Evolutionary conservation across 2,797 vertebrate genomes (phyloP).

Genomic region (Protosalanx chinensis): DNA sequence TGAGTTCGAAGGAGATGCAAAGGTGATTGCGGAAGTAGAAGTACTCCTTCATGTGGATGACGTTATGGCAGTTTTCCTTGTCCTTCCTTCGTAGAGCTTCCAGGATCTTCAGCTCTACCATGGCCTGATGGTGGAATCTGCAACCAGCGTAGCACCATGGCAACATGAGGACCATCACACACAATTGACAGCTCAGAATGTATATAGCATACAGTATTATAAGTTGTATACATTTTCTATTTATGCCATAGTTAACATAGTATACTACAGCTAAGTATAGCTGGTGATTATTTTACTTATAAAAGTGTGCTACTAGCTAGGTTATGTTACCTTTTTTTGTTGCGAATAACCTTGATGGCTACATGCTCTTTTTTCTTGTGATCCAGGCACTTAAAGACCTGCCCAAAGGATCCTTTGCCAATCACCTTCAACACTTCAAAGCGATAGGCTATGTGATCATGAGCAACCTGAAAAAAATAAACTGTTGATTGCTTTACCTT

Average conservation of each 20-base stretch:
- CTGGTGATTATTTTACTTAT: neutral
- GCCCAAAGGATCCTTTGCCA: conserved; percentile 93
- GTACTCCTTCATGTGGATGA: conserved; percentile 97
- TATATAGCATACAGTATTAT: neutral
- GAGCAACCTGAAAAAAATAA: conserved; percentile 74
- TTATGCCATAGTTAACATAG: neutral
- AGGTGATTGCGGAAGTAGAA: conserved; percentile 95
- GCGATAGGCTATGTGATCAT: conserved; percentile 89
- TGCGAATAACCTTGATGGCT: conserved; percentile 92
- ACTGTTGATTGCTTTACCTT: neutral
- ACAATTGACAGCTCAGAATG: neutral
- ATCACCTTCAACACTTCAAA: conserved; percentile 92
- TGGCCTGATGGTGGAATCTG: conserved; percentile 91
- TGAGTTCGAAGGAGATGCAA: conserved; percentile 92
- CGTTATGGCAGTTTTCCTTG: conserved; percentile 85
- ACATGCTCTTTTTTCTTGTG: conserved; percentile 92
- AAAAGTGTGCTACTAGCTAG: neutral
- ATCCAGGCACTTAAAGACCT: conserved; percentile 93
- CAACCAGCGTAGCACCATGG: neutral
- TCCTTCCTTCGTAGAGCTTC: conserved; percentile 87
- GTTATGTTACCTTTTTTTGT: conserved; percentile 83
- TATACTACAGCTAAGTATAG: neutral
- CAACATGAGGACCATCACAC: neutral
- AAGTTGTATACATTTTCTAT: too few relatives aligned
- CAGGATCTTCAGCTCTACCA: conserved; percentile 91